Evolutionary conservation across 2,113 vertebrate genomes (phyloP), one percentile per base, ranked within the genome.

Genomic region (Prionailurus viverrinus): DNA sequence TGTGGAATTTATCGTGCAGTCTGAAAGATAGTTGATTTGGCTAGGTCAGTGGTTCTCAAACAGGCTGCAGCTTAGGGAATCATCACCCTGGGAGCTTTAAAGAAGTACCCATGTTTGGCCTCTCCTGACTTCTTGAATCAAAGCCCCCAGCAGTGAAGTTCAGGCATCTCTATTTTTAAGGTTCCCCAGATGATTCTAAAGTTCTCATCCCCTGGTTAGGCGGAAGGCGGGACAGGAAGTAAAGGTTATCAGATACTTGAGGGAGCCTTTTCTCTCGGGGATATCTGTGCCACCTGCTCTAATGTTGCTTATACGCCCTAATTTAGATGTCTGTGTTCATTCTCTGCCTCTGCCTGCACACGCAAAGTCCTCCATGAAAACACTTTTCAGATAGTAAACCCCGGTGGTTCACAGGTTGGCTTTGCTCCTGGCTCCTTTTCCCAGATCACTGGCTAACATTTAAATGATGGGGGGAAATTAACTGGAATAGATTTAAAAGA

Each of bases 301-400:
- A 21, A 36, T n/a, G 16, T 55, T 36, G 31, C 36, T 66, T 21
- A 11, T 7, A 1, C 18, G 51, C 36, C 39, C 65, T 85, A 18
- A 4, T 29, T 51, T n/a, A 33, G 85, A n/a, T 27, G 1, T 53
- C 23, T 23, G 5, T 14, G 0, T 93, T 36, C 86, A 31, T 76
- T 15, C 36, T 69, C n/a, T 53, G 12, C 25, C 29, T 36, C 13
- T 39, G 14, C 14, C 4, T 5, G 10, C 33, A 5, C 2, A 0
- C 0, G 11, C 21, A n/a, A 23, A 45, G 39, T 33, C 76, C 58
- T 88, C 36, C 45, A 5, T 1, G 36, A 61, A 61, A 63, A 27
- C 14, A 4, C 10, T 0, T 33, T 73, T 41, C 33, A 65, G 7
- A 68, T 1, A 16, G 14, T n/a, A n/a, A 41, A 9, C 2, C 4